Evolutionary conservation across 2,888 invertebrate genomes (phyloP), one percentile per base, ranked within the genome.

Genomic region (Hirtodrosophila cameraria): DNA sequence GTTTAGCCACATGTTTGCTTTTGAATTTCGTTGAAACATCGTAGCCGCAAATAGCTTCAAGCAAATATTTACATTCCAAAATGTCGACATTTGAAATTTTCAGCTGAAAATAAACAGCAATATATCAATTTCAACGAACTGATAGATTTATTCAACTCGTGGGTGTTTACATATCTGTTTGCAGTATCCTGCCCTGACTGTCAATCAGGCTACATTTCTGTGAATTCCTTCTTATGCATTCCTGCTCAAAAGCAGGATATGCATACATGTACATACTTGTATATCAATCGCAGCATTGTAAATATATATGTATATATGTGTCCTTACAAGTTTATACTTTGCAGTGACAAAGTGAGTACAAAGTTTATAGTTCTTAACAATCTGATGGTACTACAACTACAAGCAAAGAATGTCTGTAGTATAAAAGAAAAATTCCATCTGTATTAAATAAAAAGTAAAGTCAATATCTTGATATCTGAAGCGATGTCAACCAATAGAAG

Each of bases 91-190:
- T n/a, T 49, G 38, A 23, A 57, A 73, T 31, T 48, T 30, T 23
- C 23, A 23, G 11, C 20, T 25, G 9, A 53, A 39, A 54, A 58
- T 53, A 39, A 30, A 61, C 48, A 23, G 15, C 16, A n/a, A 11
- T 45, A 58, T 59, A 57, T 63, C 55, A 46, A 33, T 45, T 36
- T 41, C 23, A 6, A 6, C 41, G 28, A 60, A 68, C 65, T 80
- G 86, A 86, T 81, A 83, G 81, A 76, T 75, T 82, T 66, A 64
- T 65, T 63, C 45, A 41, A 20, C 49, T 35, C 39, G 50, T n/a
- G n/a, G n/a, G n/a, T n/a, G n/a, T n/a, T n/a, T n/a, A 31, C 3
- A 48, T 62, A 38, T 45, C 2, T 9, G 52, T 50, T 58, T 46
- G 48, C 54, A 59, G 69, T 35, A 31, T 23, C 18, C 23, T 33